Base-by-base conservation (phyloP, 2,888 invertebrate species). In the Escarpia spicata region DNA sequence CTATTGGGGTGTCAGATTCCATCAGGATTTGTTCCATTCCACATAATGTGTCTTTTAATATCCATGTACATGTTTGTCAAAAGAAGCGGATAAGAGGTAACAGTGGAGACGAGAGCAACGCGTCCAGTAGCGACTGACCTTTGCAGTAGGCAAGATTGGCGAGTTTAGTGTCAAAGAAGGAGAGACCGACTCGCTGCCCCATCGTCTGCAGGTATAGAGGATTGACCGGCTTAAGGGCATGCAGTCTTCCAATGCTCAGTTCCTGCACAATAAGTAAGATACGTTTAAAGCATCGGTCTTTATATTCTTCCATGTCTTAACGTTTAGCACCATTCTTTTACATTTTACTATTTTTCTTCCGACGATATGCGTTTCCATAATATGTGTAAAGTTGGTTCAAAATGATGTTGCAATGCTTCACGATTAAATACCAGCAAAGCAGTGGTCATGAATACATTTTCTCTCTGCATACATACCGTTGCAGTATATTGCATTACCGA, bases 141-240 rank as follows among this genome's bases (percentile, higher is more conserved):
- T 75, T 75, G n/a, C 75, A 75, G 75, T 75, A 75, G 75, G 75
- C 75, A 19, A 75, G 75, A 75, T 75, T 75, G 19, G 75, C 75
- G 75, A 75, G 75, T 26, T 75, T 75, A 26, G 75, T 0, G 26
- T 75, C 75, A 75, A 75, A 75, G 75, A 75, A 75, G 75, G 75
- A 75, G 6, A 75, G 75, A 75, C 75, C 75, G 75, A 75, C 75
- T 26, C 75, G 75, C 75, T 75, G 75, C 6, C 75, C 75, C 75
- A 75, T 75, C 75, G 75, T 75, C 75, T 75, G 15, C 75, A 26
- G 26, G 75, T 75, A 75, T 26, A 75, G 75, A 26, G 75, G 75
- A 26, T 75, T 26, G 19, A 6, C 19, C 19, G 75, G 75, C n/a
- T 75, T 0, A 26, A 75, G 3, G 75, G 75, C 19, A 26, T n/a